Evolutionary conservation across 1,140 invertebrate genomes (phyloP).

Genomic region (Bombyx mori): ASM3026992v2 NC_085134.1:6499501-6500000

Average conservation of each 20-base stretch:
- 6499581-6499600: slow-evolving; percentile 80
- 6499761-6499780: slow-evolving; percentile 80
- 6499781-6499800: slow-evolving; percentile 85
- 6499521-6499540: slow-evolving; percentile 77
- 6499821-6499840: slow-evolving; percentile 78
- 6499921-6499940: slow-evolving; percentile 79
- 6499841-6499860: slow-evolving; percentile 78
- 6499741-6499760: slow-evolving; percentile 77
- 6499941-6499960: slow-evolving; percentile 77
- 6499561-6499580: slow-evolving; percentile 82
- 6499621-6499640: slow-evolving; percentile 70
- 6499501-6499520: slow-evolving; percentile 79
- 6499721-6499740: slow-evolving; percentile 75
- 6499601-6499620: slow-evolving; percentile 75
- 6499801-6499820: slow-evolving; percentile 80
- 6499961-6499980: slow-evolving; percentile 72
- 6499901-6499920: slow-evolving; percentile 76
- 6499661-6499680: slow-evolving; percentile 72
- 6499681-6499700: slow-evolving; percentile 67
- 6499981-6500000: not conserved
- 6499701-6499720: slow-evolving; percentile 75
- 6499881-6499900: slow-evolving; percentile 80
- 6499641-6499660: slow-evolving; percentile 69
- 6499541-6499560: slow-evolving; percentile 75
- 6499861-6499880: slow-evolving; percentile 76